These are phyloP conservation scores for Zaprionus kolodkinae DNA, from an alignment of 1,140 invertebrate species.

Conservation along the genomic window DNA sequence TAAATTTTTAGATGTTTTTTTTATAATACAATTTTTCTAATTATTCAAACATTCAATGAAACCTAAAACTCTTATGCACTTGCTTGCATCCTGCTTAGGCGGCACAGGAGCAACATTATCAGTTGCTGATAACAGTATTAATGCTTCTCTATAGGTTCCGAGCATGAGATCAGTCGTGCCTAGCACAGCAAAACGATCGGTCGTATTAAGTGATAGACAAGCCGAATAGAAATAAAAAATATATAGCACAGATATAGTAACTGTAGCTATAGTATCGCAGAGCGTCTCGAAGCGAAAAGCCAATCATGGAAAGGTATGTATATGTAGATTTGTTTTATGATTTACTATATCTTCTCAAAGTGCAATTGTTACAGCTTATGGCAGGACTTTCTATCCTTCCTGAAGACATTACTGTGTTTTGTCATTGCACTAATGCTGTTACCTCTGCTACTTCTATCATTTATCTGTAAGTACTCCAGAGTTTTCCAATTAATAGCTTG, in stretches of 20 bases:
- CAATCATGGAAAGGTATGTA: conserved; percentile 62
- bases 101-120: conserved; percentile 37
- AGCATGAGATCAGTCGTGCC: conserved; percentile 39
- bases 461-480: conserved; percentile 74
- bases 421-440: conserved; percentile 70
- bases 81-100: conserved; percentile 2
- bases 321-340: neutral
- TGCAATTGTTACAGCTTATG: conserved; percentile 51
- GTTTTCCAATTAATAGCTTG: conserved; percentile 33
- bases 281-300: conserved; percentile 1
- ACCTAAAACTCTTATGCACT: neutral
- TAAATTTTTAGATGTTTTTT: neutral
- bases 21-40: neutral
- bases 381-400: conserved; percentile 67
- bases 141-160: conserved; percentile 32
- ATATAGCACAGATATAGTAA: conserved; percentile 26
- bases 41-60: neutral
- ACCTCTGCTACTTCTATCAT: conserved; percentile 71
- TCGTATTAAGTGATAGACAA: conserved; percentile 37
- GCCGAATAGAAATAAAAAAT: conserved; percentile 10
- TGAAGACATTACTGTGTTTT: conserved; percentile 76
- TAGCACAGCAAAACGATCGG: conserved; percentile 42
- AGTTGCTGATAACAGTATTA: conserved; percentile 39
- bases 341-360: neutral
- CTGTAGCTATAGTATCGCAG: conserved; percentile 12